Base-by-base conservation (phyloP, 2,797 vertebrate genomes). In the Cirrhinus mrigala region DNA sequence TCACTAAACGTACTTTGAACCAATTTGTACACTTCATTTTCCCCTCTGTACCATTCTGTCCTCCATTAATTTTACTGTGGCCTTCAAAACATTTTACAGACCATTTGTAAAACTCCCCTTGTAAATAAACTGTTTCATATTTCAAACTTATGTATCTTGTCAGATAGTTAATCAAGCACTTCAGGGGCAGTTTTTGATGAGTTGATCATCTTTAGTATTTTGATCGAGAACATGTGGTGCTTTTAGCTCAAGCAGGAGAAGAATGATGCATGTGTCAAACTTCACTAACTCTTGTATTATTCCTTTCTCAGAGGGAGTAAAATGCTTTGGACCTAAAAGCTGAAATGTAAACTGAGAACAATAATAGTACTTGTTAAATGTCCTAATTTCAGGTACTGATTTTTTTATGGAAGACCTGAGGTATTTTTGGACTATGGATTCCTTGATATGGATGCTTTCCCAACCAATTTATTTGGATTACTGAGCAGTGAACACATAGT, bases 261-360 rank as follows among this genome's bases (percentile, higher is more conserved):
- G 44, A 79, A 11, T 79, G 60, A 52, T 69, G 44, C 27, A 66
- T 27, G 46, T 4, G 78, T 79, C 16, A 68, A 12, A 69, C 4
- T 14, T 54, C 7, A 69, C 22, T n/a, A 69, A 16, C 29, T 54
- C 29, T 54, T 81, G 1, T 40, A 60, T 50, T 66, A 66, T 79
- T 22, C 1, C 7, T 50, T 69, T 37, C 64, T 69, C 29, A 40
- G 48, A 37, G 8, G 24, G 14, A 15, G 22, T 29, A 79, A 70
- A 14, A 56, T 52, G 22, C 15, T 81, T 40, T 71, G 12, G 15
- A 71, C 14, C 68, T 46, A 29, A 48, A 82, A 54, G 2, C 16
- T 22, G 50, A 73, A 48, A 40, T 46, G n/a, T 40, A 8, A 71
- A 27, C 66, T 71, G 66, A 69, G 48, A 81, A 81, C 33, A 52